Evolutionary conservation across 2,797 vertebrate genomes (phyloP), one percentile per base, ranked within the genome.

Genomic region (Sternotherus odoratus): DNA sequence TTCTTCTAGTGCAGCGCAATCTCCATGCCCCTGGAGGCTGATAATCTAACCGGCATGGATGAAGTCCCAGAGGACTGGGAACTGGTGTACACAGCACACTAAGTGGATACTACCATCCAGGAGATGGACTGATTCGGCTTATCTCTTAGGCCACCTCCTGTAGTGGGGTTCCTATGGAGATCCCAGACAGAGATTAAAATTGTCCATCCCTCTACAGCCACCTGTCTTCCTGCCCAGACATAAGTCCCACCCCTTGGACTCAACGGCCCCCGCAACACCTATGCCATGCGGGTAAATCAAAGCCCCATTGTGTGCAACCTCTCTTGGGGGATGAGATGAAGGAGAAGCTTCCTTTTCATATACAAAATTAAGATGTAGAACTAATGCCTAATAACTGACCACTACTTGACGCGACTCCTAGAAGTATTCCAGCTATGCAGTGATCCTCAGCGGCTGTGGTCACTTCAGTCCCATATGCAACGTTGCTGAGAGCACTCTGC

Each of bases 391-490:
- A 82, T 53, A 50, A 17, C 19, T 12, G 28, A 39, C 50, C 8
- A 48, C 1, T 53, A 77, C 82, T 33, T 24, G 30, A 33, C 30
- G 78, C 81, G 33, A 36, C 5, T 50, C 72, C 39, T 48, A 26
- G 0, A 0, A 48, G 24, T 46, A 48, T 51, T 43, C 57, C 19
- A 83, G 57, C 49, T 85, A 78, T 10, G 21, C 7, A 12, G 75
- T 0, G 1, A 83, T 26, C 46, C 82, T 43, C 16, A 33, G 60
- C 28, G 8, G 43, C 72, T 24, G 33, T 28, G 6, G 12, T 54
- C 53, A 39, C 6, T 23, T 36, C 19, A 57, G n/a, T 23, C 86
- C 50, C 0, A 1, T 0, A 57, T 36, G 9, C 36, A 69, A 12
- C 12, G 53, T 53, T 77, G 46, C 57, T 87, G 30, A 87, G 49